Percentiles rank a stretch among this genome's conserved stretches.
Conservation (phyloP, 2,113 vertebrate species). For the Pituophis catenifer region DNA sequence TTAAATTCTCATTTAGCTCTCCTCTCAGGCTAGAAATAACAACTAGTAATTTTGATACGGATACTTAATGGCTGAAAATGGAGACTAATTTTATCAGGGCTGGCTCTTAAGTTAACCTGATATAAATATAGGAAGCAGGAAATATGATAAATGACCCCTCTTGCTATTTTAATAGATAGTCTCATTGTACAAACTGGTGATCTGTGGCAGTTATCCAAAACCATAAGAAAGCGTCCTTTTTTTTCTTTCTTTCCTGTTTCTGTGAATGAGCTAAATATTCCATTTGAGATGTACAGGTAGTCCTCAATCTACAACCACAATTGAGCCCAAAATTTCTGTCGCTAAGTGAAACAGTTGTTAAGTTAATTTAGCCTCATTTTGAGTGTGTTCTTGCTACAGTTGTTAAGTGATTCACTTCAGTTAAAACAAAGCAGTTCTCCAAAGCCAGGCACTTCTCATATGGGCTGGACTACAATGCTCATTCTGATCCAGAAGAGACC, state of each 20-base stretch:
- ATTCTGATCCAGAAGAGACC: neutral
- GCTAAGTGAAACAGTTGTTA: neutral
- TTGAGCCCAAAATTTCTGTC: neutral
- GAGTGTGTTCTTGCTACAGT: neutral
- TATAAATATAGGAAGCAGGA: neutral
- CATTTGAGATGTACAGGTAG: no score
- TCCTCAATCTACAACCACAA: neutral
- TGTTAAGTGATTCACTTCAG: neutral
- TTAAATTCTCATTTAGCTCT: conserved; percentile 28
- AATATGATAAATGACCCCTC: neutral
- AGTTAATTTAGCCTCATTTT: neutral
- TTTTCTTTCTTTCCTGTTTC: rapidly evolving
- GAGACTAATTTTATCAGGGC: neutral
- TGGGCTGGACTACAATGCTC: neutral
- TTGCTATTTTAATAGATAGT: neutral
- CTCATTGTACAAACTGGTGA: neutral
- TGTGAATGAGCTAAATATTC: neutral
- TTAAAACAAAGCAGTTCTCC: neutral
- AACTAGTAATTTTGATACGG: conserved; percentile 17
- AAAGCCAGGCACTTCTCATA: neutral
- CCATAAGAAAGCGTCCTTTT: neutral
- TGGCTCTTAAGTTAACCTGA: conserved; percentile 19
- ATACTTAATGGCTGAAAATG: conserved; percentile 15
- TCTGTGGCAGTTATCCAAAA: neutral
- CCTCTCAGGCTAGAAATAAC: neutral